Base-by-base conservation (phyloP, 2,113 vertebrate genomes). In the Ascaphus truei region DNA sequence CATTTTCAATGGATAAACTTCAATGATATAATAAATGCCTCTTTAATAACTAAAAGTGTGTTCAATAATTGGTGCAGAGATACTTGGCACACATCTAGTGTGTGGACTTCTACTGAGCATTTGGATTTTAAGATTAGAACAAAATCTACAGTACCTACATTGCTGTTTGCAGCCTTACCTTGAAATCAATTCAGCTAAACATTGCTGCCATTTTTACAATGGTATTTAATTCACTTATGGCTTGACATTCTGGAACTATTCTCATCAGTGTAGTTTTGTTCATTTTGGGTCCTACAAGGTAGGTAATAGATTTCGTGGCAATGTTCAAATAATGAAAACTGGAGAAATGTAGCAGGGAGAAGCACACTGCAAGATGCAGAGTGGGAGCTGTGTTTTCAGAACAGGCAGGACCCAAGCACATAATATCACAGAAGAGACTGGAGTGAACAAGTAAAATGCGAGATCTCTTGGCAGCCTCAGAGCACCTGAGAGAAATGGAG, bases 391-490 rank as follows among this genome's bases (percentile, higher is more conserved):
- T 51, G 43, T 25, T 7, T 36, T 33, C 61, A 50, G 30, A 29
- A 34, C 30, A 33, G 31, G 18, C 53, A 33, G 47, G 45, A 56
- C 61, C 33, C 10, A 4, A 52, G 67, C 55, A 61, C 45, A 41
- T 36, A 71, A 52, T 20, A 47, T 59, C 56, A 39, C 13, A 34
- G 22, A 39, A 48, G 43, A 48, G 56, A 59, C 31, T 36, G n/a
- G n/a, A n/a, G n/a, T n/a, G 43, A 69, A 48, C 43, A 50, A 51
- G 45, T 51, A 71, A 61, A 61, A 60, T 48, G 41, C 67, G 48
- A 37, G 33, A 41, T 60, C 45, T 52, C 67, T 52, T 61, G 67
- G 67, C 67, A 71, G 31, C 43, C 48, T 5, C 57, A 31, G 56
- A 61, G 56, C 22, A 59, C 45, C 43, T 51, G 16, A 13, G 53